Conservation (phyloP, 30 jellyfish, hydroid and myxozoan species). For the Aurelia sp. region DNA sequence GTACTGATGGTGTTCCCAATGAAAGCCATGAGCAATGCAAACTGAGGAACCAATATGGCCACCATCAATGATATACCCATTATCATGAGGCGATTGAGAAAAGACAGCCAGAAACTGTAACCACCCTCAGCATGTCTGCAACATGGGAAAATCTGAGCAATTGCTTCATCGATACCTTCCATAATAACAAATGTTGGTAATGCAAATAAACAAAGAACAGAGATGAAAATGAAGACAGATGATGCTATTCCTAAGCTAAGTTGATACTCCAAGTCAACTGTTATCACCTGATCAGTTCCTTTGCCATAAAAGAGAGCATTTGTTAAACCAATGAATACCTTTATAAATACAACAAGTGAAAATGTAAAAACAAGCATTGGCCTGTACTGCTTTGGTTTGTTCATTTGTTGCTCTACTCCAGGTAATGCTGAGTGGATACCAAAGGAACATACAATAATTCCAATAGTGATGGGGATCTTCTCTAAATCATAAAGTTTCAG, state of each 20-base stretch:
- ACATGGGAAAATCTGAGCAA: constrained; percentile 53
- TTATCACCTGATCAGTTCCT: constrained; percentile 77
- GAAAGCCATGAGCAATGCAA: constrained; percentile 92
- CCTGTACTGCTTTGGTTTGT: constrained; percentile 77
- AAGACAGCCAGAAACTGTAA: constrained; percentile 29
- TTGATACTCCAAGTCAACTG: constrained; percentile 80
- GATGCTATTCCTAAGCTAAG: constrained; percentile 80
- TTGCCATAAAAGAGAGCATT: constrained; percentile 83
- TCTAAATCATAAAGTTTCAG: constrained; percentile 54
- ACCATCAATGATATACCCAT: constrained; percentile 62
- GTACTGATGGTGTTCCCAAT: constrained; percentile 76
- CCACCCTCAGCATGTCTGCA: constrained; percentile 26
- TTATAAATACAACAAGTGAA: constrained; percentile 42
- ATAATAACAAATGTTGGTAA: constrained; percentile 90
- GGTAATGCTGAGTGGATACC: constrained; percentile 95
- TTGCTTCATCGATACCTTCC: constrained; percentile 81
- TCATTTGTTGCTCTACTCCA: constrained; percentile 95
- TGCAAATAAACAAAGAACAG: constrained; percentile 82
- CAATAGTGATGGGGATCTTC: constrained; percentile 82
- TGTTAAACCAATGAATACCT: constrained; percentile 70
- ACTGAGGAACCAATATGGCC: constrained; percentile 86
- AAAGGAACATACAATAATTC: constrained; percentile 77
- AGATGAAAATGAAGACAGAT: constrained; percentile 76
- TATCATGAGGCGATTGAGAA: constrained; percentile 50
- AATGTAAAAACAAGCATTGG: constrained; percentile 71